Evolutionary conservation across 2,797 vertebrate genomes (phyloP), one percentile per base, ranked within the genome.

Genomic region (Silurus lanzhouensis): DNA sequence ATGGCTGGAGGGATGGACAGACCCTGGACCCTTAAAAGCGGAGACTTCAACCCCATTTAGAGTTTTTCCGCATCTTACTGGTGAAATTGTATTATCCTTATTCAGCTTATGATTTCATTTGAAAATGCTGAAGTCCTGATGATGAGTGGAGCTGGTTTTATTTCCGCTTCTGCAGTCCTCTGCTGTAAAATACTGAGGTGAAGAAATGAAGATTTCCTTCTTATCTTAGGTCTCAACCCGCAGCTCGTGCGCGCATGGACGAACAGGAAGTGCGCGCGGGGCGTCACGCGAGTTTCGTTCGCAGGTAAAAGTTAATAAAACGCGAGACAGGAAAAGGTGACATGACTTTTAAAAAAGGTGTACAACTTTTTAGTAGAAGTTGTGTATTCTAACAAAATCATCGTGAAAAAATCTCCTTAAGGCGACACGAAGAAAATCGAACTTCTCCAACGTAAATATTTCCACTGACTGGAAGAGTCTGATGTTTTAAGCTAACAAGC

Each of bases 281-380:
- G 70, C 27, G 83, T 83, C 83, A 84, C 64, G 76, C 75, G 76
- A 83, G 81, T 52, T 46, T 78, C 83, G 57, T 44, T 83, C 22
- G 81, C 83, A 85, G 87, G 83, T 89, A 83, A 79, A 38, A 5
- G 6, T 79, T 79, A 79, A 67, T 25, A 31, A n/a, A 83, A 64
- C 17, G 44, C 64, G 58, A 55, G 55, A 27, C 75, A 5, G 55
- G 2, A 78, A 19, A 38, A 60, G 46, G 8, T 76, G 70, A 76
- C 72, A 31, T 63, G 64, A 75, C 52, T 60, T 38, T 52, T 7
- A 80, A 46, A 60, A 46, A n/a, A 58, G 48, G 12, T 60, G 15
- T 3, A 52, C 17, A 7, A 76, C 5, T 6, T 57, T 55, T 64
- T 48, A 19, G 48, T 1, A 25, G 10, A 17, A 70, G 3, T 1